phyloP scores from a whole-genome alignment of 2,113 vertebrate species.

The Narcine bancroftii region DNA sequence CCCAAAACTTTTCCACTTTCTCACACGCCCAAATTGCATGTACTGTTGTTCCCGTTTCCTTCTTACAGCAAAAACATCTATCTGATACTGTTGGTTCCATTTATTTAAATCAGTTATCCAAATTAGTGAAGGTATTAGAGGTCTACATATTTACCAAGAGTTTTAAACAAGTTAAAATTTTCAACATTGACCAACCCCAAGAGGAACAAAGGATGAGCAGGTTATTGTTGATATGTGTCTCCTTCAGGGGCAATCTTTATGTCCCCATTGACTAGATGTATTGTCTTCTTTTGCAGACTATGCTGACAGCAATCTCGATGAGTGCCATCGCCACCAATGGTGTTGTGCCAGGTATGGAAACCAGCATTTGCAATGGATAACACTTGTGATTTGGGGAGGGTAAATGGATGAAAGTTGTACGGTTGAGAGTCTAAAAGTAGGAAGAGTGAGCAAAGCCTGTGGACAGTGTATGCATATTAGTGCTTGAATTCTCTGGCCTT shows the following conservation, averaged over 20 bases:
- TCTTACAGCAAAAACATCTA: too few relatives aligned
- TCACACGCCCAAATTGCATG: too few relatives aligned
- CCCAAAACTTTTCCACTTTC: too few relatives aligned
- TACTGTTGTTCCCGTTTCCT: too few relatives aligned
- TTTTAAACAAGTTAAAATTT: not conserved
- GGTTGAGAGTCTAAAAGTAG: not conserved
- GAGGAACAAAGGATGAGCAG: not conserved
- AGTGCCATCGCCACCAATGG: constrained; percentile 97
- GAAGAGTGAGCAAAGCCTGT: not conserved
- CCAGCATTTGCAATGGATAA: not conserved
- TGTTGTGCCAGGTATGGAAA: constrained; percentile 85
- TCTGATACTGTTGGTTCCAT: too few relatives aligned
- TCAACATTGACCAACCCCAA: not conserved
- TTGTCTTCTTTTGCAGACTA: constrained; percentile 68
- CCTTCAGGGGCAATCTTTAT: not conserved
- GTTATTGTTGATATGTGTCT: not conserved
- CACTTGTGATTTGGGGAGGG: not conserved
- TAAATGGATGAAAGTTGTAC: not conserved
- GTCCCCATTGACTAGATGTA: not conserved
- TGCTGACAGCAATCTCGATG: constrained; percentile 99
- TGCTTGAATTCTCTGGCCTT: not conserved
- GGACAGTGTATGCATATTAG: not conserved
- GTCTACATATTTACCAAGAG: too few relatives aligned
- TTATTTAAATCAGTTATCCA: too few relatives aligned
- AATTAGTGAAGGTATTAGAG: too few relatives aligned